Conservation (phyloP, 2,113 vertebrate genomes). For the Callospermophilus lateralis region DNA sequence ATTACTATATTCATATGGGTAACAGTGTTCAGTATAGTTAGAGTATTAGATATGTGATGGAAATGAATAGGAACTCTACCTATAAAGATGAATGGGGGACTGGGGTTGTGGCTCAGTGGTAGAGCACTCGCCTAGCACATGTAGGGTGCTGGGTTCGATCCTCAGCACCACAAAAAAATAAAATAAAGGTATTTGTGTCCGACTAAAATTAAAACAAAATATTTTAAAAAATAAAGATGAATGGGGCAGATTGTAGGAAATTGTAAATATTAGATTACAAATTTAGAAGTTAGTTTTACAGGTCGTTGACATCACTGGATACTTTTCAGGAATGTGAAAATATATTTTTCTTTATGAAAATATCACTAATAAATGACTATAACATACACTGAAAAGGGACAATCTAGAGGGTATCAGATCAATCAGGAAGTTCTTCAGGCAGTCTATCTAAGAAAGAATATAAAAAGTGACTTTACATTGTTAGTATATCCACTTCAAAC, state of each 20-base stretch:
- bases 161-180: too few species aligned
- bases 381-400: background rate
- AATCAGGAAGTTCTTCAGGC: background rate
- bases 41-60: background rate
- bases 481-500: background rate
- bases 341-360: background rate
- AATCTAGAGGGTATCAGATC: background rate
- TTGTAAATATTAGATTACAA: background rate
- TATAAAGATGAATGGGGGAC: background rate
- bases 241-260: background rate
- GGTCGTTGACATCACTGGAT: background rate
- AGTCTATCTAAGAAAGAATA: background rate
- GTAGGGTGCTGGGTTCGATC: too few species aligned
- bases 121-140: too few species aligned
- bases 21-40: background rate
- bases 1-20: background rate
- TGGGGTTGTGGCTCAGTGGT: too few species aligned
- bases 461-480: background rate
- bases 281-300: slow-evolving; percentile 23
- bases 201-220: too few species aligned
- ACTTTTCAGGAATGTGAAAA: background rate
- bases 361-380: background rate
- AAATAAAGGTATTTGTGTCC: too few species aligned
- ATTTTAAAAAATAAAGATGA: too few species aligned
- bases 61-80: background rate